phyloP scores from a whole-genome alignment of 2,797 vertebrate genomes.

The Lepidocolaptes lacrymiger region DNA sequence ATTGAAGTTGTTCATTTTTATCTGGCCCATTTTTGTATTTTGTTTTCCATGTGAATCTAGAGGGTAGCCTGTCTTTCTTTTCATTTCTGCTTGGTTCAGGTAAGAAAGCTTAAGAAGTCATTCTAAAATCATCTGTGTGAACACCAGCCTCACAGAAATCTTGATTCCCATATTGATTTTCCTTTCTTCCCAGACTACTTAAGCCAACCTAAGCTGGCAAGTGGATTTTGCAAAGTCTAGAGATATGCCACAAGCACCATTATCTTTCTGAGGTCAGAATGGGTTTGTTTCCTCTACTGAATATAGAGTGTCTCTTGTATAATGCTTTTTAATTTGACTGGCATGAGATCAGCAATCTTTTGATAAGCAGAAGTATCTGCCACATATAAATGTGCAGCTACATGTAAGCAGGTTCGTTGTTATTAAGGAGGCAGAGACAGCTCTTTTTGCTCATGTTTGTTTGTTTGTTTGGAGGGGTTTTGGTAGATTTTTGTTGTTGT shows the following conservation, averaged over 20 bases:
- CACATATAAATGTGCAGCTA: not conserved
- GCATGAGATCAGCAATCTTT: not conserved
- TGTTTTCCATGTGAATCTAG: not conserved
- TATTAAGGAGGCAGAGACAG: not conserved
- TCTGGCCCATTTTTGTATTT: not conserved
- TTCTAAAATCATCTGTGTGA: not conserved
- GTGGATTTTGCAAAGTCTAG: not conserved
- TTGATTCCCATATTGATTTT: not conserved
- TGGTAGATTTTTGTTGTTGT: not conserved
- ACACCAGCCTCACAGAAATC: not conserved
- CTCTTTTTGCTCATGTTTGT: not conserved
- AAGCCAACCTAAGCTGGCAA: not conserved
- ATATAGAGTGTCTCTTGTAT: not conserved
- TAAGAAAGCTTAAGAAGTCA: not conserved
- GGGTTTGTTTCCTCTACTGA: not conserved
- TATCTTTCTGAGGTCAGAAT: not conserved
- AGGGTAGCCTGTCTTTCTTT: not conserved
- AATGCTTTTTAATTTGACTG: not conserved
- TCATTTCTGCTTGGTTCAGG: not conserved
- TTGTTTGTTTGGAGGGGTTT: not conserved
- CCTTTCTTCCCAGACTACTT: not conserved
- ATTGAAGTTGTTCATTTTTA: not conserved
- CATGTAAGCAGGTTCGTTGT: not conserved
- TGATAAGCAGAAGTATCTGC: not conserved
- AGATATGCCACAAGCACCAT: not conserved